These are phyloP conservation scores for Osmoderma eremita DNA, from an alignment of 2,888 invertebrate genomes.

Conservation along the genomic window DNA sequence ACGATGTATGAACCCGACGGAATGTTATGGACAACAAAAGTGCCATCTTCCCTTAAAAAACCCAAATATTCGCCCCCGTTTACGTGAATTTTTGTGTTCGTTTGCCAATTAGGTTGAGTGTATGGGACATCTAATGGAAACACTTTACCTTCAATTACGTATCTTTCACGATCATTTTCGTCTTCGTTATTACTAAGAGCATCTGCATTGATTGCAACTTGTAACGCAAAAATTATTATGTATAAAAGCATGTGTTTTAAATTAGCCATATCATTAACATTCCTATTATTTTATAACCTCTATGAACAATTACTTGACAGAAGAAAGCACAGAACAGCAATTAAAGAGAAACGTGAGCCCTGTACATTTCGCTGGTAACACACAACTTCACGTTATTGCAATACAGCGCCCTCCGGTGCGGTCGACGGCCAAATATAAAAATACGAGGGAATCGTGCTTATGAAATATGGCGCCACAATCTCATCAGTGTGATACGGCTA, in stretches of 20 bases:
- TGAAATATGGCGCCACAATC: too few species aligned
- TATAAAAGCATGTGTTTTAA: background rate
- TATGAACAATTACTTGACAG: too few species aligned
- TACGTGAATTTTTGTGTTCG: slow-evolving; percentile 80
- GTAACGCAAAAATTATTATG: background rate
- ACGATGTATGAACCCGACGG: slow-evolving; percentile 94
- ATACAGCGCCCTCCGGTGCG: too few species aligned
- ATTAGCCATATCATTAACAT: slow-evolving; percentile 4
- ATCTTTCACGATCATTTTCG: slow-evolving; percentile 66
- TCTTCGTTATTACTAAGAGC: slow-evolving; percentile 50
- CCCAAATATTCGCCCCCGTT: slow-evolving; percentile 91
- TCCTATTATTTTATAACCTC: too few species aligned
- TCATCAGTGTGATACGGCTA: too few species aligned
- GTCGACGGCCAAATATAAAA: too few species aligned
- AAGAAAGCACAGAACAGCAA: too few species aligned
- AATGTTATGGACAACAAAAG: slow-evolving; percentile 87
- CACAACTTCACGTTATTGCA: too few species aligned
- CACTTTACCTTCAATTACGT: slow-evolving; percentile 84
- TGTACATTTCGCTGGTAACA: too few species aligned
- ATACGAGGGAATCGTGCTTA: too few species aligned
- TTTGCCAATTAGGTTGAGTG: slow-evolving; percentile 75
- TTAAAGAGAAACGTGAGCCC: too few species aligned
- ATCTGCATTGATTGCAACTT: slow-evolving; percentile 3
- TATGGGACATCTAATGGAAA: slow-evolving; percentile 73
- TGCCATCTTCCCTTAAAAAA: slow-evolving; percentile 90